phyloP scores from a whole-genome alignment of 1,140 invertebrate species.

The Heliconius congener region DNA sequence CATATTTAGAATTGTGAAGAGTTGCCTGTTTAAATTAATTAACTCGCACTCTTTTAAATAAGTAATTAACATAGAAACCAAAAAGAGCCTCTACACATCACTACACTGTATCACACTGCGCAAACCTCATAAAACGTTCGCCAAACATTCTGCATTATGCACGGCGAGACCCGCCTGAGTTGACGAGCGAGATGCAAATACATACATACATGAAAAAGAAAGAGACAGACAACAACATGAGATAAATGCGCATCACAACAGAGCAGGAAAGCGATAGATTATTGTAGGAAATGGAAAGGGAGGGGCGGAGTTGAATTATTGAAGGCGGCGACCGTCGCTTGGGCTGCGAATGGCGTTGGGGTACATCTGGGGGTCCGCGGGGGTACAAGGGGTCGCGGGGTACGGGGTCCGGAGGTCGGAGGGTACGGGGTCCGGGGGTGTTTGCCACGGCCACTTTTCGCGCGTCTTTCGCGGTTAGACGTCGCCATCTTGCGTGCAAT shows the following conservation, averaged over 20 bases:
- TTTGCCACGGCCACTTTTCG: slow-evolving; percentile 60
- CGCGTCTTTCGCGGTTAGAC: slow-evolving; percentile 66
- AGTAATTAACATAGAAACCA: neutral
- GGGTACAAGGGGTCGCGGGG: slow-evolving; percentile 48
- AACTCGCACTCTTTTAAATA: neutral
- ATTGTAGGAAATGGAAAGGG: slow-evolving; percentile 32
- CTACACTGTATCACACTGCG: slow-evolving; percentile 57
- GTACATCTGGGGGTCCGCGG: slow-evolving; percentile 17
- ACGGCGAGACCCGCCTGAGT: slow-evolving; percentile 53
- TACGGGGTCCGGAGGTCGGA: slow-evolving; percentile 5
- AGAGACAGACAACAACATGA: slow-evolving; percentile 28
- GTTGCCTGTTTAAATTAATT: too few relatives aligned
- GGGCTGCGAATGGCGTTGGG: slow-evolving; percentile 55
- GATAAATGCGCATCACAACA: slow-evolving; percentile 66
- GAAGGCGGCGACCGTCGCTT: slow-evolving; percentile 69
- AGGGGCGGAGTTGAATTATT: slow-evolving; percentile 63
- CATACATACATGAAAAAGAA: slow-evolving; percentile 13
- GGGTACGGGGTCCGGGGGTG: slow-evolving; percentile 32
- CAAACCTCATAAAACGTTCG: slow-evolving; percentile 72
- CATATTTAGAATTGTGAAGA: too few relatives aligned
- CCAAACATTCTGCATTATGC: slow-evolving; percentile 73
- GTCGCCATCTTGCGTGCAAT: slow-evolving; percentile 62
- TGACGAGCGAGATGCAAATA: slow-evolving; percentile 49
- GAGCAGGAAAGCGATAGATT: slow-evolving; percentile 50
- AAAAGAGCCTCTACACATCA: slow-evolving; percentile 38